Percentiles rank a stretch among this genome's conserved stretches.
Conservation (phyloP, 2,113 vertebrate genomes). For the Elaphurus davidianus region DNA sequence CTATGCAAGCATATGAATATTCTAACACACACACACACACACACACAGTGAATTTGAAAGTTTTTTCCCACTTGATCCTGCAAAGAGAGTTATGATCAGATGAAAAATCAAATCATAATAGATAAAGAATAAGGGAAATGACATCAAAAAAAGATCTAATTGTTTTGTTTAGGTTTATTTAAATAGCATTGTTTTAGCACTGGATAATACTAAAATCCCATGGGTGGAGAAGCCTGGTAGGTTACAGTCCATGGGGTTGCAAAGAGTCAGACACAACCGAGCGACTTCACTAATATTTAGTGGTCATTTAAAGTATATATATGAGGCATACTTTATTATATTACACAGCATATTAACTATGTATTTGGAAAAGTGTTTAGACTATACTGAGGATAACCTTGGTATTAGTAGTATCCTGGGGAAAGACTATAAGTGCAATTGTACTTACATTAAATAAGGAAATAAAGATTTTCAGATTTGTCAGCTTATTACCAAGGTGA, state of each 20-base stretch:
- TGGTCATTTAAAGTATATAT: not conserved
- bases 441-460: no score
- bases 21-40: not conserved
- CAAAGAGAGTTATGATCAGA: not conserved
- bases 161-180: not conserved
- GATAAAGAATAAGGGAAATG: not conserved
- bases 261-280: not conserved
- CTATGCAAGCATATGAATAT: not conserved
- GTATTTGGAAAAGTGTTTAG: not conserved
- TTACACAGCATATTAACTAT: not conserved
- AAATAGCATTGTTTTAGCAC: not conserved
- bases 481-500: not conserved
- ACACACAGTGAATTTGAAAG: not conserved
- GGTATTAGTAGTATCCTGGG: not conserved
- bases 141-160: not conserved
- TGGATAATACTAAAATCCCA: not conserved
- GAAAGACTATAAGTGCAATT: not conserved
- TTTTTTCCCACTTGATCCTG: not conserved
- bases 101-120: not conserved
- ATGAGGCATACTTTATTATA: not conserved
- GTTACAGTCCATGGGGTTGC: not conserved
- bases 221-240: not conserved
- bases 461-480: not conserved
- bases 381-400: not conserved
- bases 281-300: not conserved